phyloP scores from a whole-genome alignment of 2,113 vertebrate genomes.

The Mola mola region DNA sequence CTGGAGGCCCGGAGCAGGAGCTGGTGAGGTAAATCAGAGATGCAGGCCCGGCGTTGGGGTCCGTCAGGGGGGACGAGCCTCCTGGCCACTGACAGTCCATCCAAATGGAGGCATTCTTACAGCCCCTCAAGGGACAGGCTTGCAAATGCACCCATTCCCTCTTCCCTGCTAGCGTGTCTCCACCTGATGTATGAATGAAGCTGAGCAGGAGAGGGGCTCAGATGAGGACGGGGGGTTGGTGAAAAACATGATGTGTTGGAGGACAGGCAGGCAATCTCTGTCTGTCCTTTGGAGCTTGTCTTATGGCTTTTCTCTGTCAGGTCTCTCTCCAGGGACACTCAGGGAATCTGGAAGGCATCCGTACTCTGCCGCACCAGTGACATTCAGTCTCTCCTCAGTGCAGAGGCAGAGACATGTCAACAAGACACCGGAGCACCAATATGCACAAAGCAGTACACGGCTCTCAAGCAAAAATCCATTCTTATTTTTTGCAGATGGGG shows the following conservation, averaged over 20 bases:
- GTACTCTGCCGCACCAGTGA: constrained; percentile 24
- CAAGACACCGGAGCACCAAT: background rate
- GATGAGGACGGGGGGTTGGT: background rate
- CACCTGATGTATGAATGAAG: constrained; percentile 63
- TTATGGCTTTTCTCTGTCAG: constrained; percentile 75
- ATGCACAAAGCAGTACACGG: background rate
- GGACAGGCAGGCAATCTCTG: constrained; percentile 69
- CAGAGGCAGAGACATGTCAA: constrained; percentile 15
- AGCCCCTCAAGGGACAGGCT: constrained; percentile 67
- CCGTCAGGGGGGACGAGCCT: constrained; percentile 50
- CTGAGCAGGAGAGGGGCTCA: constrained; percentile 16
- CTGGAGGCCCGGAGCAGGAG: constrained; percentile 57
- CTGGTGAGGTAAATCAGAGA: constrained; percentile 55
- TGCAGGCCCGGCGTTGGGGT: constrained; percentile 25
- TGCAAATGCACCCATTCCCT: constrained; percentile 69
- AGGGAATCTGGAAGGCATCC: constrained; percentile 51
- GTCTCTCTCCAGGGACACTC: constrained; percentile 70
- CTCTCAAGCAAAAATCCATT: background rate
- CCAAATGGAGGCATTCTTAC: constrained; percentile 73
- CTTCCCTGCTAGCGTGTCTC: constrained; percentile 42
- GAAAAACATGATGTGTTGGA: constrained; percentile 41
- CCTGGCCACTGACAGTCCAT: constrained; percentile 55
- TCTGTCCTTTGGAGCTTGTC: constrained; percentile 74
- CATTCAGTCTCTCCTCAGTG: constrained; percentile 22
- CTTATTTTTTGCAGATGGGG: too few relatives aligned